phyloP scores from a whole-genome alignment of 2,797 vertebrate genomes.

The Argya squamiceps region DNA sequence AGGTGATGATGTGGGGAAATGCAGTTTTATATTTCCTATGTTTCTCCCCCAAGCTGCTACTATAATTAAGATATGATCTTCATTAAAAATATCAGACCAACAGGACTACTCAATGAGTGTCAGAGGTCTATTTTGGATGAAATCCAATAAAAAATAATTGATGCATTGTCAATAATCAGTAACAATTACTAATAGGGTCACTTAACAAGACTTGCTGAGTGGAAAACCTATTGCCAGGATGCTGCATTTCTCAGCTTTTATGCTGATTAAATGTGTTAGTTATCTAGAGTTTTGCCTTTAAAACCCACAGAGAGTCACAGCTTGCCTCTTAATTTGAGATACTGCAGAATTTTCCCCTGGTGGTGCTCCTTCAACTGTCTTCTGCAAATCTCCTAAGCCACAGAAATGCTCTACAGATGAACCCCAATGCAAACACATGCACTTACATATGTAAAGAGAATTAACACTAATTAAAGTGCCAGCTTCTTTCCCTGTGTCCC shows the following conservation, averaged over 20 bases:
- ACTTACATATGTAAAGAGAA: neutral
- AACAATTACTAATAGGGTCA: neutral
- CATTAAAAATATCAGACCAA: neutral
- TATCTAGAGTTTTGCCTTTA: neutral
- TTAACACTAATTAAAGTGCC: slow-evolving; percentile 10
- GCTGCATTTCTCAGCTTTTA: neutral
- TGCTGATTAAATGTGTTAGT: neutral
- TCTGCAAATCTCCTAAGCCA: neutral
- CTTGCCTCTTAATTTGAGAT: neutral
- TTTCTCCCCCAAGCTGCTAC: neutral
- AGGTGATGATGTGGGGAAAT: neutral
- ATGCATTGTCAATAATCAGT: neutral
- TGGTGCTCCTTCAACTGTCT: neutral
- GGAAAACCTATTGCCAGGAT: neutral
- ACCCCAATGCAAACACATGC: neutral
- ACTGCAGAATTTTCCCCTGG: neutral
- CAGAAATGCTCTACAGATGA: neutral
- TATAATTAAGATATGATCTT: neutral
- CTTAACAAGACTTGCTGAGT: neutral
- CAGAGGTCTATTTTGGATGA: neutral
- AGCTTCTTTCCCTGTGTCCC: neutral
- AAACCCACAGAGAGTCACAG: neutral
- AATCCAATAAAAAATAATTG: neutral
- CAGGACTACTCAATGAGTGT: neutral
- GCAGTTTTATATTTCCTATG: neutral